phyloP scores from a whole-genome alignment of 2,888 invertebrate genomes.

The Nemoura dubitans region DNA sequence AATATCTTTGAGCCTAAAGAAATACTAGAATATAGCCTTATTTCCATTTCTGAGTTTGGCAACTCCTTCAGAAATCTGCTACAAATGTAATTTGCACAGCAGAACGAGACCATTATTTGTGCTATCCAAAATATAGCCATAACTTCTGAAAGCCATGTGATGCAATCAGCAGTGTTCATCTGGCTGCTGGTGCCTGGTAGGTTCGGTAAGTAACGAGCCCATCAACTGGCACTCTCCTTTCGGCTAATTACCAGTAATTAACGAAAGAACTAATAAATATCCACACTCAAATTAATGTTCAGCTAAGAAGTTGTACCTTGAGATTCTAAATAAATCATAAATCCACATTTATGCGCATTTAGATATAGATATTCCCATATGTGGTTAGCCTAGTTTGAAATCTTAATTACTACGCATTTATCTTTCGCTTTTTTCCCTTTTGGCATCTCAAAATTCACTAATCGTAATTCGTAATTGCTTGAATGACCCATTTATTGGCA shows the following conservation, averaged over 20 bases:
- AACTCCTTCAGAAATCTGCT: too few species aligned
- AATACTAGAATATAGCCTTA: too few species aligned
- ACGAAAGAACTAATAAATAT: not conserved
- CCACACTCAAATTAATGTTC: not conserved
- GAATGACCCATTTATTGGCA: not conserved
- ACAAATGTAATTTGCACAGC: too few species aligned
- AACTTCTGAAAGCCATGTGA: not conserved
- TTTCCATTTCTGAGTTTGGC: too few species aligned
- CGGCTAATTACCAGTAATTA: not conserved
- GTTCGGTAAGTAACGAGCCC: not conserved
- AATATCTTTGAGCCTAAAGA: too few species aligned
- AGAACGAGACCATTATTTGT: not conserved
- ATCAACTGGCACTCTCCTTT: not conserved
- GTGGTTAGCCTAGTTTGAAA: not conserved
- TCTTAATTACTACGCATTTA: not conserved
- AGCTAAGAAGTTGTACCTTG: not conserved
- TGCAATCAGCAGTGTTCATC: not conserved
- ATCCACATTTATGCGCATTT: not conserved
- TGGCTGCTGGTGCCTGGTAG: not conserved
- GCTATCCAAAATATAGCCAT: not conserved
- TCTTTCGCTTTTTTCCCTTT: not conserved
- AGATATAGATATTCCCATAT: not conserved
- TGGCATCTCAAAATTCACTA: not conserved
- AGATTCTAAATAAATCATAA: not conserved
- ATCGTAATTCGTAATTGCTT: conserved; percentile 2